Base-by-base conservation (phyloP, 1,140 invertebrate genomes). In the Caenorhabditis briggsae region DNA sequence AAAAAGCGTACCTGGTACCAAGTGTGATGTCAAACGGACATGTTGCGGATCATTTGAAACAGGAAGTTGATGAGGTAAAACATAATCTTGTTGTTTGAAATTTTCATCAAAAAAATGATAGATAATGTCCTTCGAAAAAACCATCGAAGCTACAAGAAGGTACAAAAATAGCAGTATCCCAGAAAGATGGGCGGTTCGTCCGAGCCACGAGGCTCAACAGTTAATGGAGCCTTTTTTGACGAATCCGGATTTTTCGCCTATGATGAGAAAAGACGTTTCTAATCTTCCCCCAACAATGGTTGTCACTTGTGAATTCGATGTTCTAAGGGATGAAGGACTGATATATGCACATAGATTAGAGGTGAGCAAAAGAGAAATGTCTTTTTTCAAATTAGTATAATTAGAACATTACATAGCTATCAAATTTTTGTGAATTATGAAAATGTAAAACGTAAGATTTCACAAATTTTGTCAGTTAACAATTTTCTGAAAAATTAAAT, bases 241-340 rank as follows among this genome's bases (percentile, higher is more conserved):
- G 2, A 87, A 87, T 43, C 86, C 86, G 0, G 86, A 87, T 20
- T 84, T 87, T 48, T 70, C 64, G 2, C 86, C 86, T 18, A 2
- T 87, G 18, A 85, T 85, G 82, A 83, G 55, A 43, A 87, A 83
- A 64, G 83, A 86, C 41, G 14, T 88, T 9, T 59, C 56, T 20
- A 82, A 74, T 48, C 53, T 89, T 14, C 88, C 88, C 11, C 55
- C 55, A 33, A 88, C 88, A 16, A 65, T 89, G 59, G 74, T 89
- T 23, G 56, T 89, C 11, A 89, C 88, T 23, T 89, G 83, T 20
- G 88, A 87, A 58, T 88, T 88, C 25, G 88, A 89, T 70, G 55
- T 89, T 9, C 64, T 89, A 16, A 83, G 88, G 14, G 87, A 89
- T 64, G 87, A 89, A 64, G 88, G 88, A 50, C 43, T 89, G 5